A percentile compares a stretch with the other conserved stretches of the same genome.
Evolutionary conservation across 1,140 invertebrate genomes (phyloP).

Genomic region (Drosophila miranda): DNA sequence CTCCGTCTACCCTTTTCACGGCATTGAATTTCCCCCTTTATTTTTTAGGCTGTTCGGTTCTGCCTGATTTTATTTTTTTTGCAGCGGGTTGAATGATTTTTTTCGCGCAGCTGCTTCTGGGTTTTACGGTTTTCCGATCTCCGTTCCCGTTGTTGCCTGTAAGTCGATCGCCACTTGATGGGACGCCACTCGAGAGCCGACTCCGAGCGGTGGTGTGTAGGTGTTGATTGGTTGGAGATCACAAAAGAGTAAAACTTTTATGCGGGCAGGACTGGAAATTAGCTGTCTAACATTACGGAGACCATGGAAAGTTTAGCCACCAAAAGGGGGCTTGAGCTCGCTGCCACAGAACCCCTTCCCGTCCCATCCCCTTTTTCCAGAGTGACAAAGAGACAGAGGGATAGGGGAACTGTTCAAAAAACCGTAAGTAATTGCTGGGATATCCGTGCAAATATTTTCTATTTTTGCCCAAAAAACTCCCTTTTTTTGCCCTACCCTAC

Average conservation of each 20-base stretch:
- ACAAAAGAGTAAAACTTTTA: slow-evolving; percentile 6
- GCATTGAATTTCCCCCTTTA: slow-evolving; percentile 75
- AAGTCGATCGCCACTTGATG: slow-evolving; percentile 63
- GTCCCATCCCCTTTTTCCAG: slow-evolving; percentile 2
- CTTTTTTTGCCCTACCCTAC: slow-evolving; percentile 50
- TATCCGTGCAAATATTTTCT: slow-evolving; percentile 76
- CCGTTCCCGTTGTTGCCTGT: slow-evolving; percentile 22
- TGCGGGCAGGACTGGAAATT: slow-evolving; percentile 39
- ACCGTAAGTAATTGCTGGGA: slow-evolving; percentile 76
- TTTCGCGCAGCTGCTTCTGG: slow-evolving; percentile 57
- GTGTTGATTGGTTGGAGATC: slow-evolving; percentile 53
- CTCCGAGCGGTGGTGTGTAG: slow-evolving; percentile 31
- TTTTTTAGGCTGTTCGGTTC: slow-evolving; percentile 34
- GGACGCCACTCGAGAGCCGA: slow-evolving; percentile 31
- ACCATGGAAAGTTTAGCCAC: neutral
- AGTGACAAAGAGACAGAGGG: neutral
- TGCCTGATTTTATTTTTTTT: slow-evolving; percentile 34
- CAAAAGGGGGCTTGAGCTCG: neutral
- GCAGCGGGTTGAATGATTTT: slow-evolving; percentile 49
- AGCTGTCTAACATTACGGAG: slow-evolving; percentile 24
- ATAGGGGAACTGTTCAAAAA: slow-evolving; percentile 56
- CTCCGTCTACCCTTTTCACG: slow-evolving; percentile 72
- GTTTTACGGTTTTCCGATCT: slow-evolving; percentile 34
- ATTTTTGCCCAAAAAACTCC: slow-evolving; percentile 71
- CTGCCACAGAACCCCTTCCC: neutral